Evolutionary conservation across 2,888 invertebrate species (phyloP).

Genomic region (Ptycholaimellus sp.): DNA sequence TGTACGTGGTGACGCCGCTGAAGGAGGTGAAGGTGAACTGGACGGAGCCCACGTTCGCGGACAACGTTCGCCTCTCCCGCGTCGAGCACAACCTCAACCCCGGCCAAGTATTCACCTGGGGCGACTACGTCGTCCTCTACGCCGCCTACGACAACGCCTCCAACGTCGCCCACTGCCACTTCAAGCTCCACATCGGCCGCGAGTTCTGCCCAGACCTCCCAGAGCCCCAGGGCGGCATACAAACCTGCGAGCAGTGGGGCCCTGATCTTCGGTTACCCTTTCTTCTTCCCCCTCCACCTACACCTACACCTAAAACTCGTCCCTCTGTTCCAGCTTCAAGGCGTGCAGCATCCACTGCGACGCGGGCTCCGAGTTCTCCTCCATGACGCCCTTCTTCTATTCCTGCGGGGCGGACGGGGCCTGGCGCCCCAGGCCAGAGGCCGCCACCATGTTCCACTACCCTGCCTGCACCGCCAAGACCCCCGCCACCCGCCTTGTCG

Average conservation of each 20-base stretch:
- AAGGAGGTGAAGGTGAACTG: constrained; percentile 21
- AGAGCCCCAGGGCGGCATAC: constrained; percentile 69
- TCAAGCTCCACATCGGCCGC: constrained; percentile 34
- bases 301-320: background rate
- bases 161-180: constrained; percentile 17
- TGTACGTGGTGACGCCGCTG: constrained; percentile 63
- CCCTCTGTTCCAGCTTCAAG: constrained; percentile 31
- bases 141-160: constrained; percentile 21
- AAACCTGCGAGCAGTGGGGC: constrained; percentile 81
- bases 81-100: constrained; percentile 21
- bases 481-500: constrained; percentile 78
- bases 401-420: constrained; percentile 93
- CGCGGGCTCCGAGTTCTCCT: constrained; percentile 43
- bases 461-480: constrained; percentile 37
- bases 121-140: constrained; percentile 21
- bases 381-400: constrained; percentile 79
- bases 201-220: constrained; percentile 68
- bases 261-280: constrained; percentile 44
- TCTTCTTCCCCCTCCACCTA: background rate
- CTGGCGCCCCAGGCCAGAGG: constrained; percentile 48
- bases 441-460: constrained; percentile 16
- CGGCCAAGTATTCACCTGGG: constrained; percentile 22
- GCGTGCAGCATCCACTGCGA: constrained; percentile 49
- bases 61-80: constrained; percentile 10
- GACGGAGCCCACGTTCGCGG: constrained; percentile 17